These are phyloP conservation scores for Petrocephalus sullivani DNA, from an alignment of 2,797 vertebrate species.

Conservation along the genomic window DNA sequence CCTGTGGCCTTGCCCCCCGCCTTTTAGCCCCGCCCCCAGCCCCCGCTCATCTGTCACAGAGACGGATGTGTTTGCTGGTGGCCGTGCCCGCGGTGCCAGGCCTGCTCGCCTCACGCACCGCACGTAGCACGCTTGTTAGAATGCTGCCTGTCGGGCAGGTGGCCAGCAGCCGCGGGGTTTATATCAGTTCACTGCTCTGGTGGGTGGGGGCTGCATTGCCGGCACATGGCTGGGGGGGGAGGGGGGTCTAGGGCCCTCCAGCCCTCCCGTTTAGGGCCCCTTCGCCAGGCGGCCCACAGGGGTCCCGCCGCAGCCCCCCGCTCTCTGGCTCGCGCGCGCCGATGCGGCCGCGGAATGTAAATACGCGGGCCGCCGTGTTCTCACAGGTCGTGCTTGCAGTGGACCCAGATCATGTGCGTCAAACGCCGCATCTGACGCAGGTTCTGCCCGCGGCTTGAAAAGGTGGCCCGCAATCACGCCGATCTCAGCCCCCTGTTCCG, in stretches of 20 bases:
- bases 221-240: background rate
- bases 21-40: background rate
- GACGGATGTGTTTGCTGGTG: conserved; percentile 32
- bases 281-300: background rate
- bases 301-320: background rate
- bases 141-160: conserved; percentile 35
- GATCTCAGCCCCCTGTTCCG: background rate
- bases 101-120: conserved; percentile 37
- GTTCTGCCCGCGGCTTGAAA: background rate
- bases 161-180: conserved; percentile 28
- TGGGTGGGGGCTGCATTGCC: conserved; percentile 3
- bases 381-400: background rate
- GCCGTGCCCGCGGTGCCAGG: conserved; percentile 22
- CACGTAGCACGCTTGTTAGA: conserved; percentile 46
- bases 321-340: background rate
- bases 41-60: background rate
- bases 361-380: background rate
- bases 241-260: background rate
- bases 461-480: background rate
- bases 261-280: background rate
- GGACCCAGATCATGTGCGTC: background rate
- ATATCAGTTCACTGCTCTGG: conserved; percentile 26
- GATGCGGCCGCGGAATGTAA: background rate
- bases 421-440: background rate
- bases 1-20: background rate